Percentiles rank a stretch among this genome's conserved stretches.
Conservation (phyloP, 2,113 vertebrate genomes). For the Arothron firmamentum region DNA sequence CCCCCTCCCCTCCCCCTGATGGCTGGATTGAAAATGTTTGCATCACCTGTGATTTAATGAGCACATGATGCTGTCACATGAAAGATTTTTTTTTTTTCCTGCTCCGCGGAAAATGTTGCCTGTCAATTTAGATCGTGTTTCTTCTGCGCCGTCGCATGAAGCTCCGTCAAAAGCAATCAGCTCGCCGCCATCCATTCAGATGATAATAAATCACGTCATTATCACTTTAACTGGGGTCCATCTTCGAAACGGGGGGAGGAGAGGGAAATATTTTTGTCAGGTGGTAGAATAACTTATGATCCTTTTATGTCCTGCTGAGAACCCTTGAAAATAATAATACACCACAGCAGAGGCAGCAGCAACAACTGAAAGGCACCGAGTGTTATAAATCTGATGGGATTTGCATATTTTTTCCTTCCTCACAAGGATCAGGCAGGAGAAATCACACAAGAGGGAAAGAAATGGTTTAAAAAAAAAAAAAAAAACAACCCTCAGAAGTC, state of each 20-base stretch:
- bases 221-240: conserved; percentile 54
- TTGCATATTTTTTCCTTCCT: conserved; percentile 62
- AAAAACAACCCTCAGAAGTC: conserved; percentile 29
- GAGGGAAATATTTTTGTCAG: conserved; percentile 63
- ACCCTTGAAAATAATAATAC: conserved; percentile 72
- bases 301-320: conserved; percentile 70
- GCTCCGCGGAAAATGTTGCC: conserved; percentile 40
- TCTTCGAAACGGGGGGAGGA: conserved; percentile 55
- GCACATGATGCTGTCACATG: conserved; percentile 65
- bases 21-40: conserved; percentile 52
- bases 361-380: conserved; percentile 58
- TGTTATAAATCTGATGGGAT: conserved; percentile 70
- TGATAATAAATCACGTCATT: conserved; percentile 65
- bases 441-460: conserved; percentile 43
- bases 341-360: conserved; percentile 51
- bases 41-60: conserved; percentile 65
- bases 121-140: conserved; percentile 64
- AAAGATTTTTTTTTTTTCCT: conserved; percentile 50
- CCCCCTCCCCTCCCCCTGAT: conserved; percentile 14
- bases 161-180: conserved; percentile 57
- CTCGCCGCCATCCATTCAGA: conserved; percentile 44
- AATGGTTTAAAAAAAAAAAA: background rate
- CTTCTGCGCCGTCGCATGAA: conserved; percentile 52
- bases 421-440: conserved; percentile 36
- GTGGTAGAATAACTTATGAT: conserved; percentile 72